A percentile compares a stretch with the other conserved stretches of the same genome.
Evolutionary conservation across 2,113 vertebrate species (phyloP).

Genomic region (Craseonycteris thonglongyai): DNA sequence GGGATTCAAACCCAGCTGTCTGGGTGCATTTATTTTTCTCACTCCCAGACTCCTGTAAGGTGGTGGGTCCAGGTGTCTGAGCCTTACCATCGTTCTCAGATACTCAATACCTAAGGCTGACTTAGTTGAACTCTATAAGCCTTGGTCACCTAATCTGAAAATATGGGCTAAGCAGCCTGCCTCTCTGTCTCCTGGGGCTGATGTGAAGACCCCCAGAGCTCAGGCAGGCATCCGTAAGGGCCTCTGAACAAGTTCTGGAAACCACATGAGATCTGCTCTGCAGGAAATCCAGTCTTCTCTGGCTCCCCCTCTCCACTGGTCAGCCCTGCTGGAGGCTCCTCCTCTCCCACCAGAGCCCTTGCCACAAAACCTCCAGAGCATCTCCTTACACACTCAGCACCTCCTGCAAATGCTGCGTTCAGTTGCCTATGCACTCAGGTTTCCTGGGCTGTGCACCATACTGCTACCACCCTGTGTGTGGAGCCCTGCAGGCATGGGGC

Average conservation of each 20-base stretch:
- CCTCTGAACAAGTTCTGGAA: neutral
- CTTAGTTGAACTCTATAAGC: neutral
- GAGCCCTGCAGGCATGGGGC: neutral
- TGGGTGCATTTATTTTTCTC: neutral
- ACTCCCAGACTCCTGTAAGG: neutral
- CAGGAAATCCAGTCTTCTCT: conserved; percentile 6
- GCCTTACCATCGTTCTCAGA: neutral
- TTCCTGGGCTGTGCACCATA: neutral
- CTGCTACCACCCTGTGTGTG: neutral
- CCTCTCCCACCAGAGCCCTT: neutral
- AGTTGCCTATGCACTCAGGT: rapidly evolving
- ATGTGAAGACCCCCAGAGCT: neutral
- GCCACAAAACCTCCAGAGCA: neutral
- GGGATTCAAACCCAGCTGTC: neutral
- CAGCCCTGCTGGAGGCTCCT: neutral
- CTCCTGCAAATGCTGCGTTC: rapidly evolving
- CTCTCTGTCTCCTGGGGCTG: neutral
- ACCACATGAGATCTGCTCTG: neutral
- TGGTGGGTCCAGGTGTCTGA: neutral
- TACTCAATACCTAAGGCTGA: neutral
- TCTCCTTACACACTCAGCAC: neutral
- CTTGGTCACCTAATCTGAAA: neutral
- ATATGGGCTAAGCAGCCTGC: neutral
- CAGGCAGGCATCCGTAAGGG: neutral
- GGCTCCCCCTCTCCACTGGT: neutral